These are phyloP conservation scores for Cheilosia vernalis DNA, from an alignment of 2,888 invertebrate species.

Conservation along the genomic window DNA sequence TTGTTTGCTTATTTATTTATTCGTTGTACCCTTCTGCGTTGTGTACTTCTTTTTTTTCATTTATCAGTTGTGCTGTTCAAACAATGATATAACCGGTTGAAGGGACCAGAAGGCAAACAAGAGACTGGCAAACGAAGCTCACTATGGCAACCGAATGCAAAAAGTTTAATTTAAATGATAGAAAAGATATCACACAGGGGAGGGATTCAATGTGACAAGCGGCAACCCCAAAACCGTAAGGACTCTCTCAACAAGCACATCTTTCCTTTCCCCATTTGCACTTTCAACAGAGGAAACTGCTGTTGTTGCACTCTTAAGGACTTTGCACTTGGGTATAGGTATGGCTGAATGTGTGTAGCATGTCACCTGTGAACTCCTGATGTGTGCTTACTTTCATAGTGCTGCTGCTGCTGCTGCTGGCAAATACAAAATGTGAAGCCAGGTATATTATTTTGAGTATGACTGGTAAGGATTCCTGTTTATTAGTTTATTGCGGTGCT, in stretches of 20 bases:
- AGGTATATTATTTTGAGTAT: background rate
- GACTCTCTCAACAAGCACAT: constrained; percentile 22
- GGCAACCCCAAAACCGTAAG: constrained; percentile 21
- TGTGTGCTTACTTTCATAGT: constrained; percentile 4
- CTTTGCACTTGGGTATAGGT: background rate
- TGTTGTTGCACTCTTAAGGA: constrained; percentile 24
- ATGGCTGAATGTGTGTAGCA: background rate
- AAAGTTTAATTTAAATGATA: constrained; percentile 34
- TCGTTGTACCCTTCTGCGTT: background rate
- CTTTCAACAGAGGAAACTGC: constrained; percentile 1
- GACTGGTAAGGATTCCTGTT: background rate
- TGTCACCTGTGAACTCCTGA: constrained; percentile 10
- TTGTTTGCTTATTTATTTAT: constrained; percentile 42
- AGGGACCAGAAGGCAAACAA: constrained; percentile 36
- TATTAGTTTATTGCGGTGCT: constrained; percentile 23
- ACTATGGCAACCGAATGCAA: constrained; percentile 2
- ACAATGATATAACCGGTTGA: constrained; percentile 54
- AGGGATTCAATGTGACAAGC: background rate
- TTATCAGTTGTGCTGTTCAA: constrained; percentile 51
- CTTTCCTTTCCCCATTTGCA: background rate
- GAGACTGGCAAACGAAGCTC: constrained; percentile 10
- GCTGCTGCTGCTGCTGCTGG: constrained; percentile 12
- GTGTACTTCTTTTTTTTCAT: constrained; percentile 10
- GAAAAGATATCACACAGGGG: constrained; percentile 5
- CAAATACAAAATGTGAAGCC: constrained; percentile 16